phyloP scores from a whole-genome alignment of 2,888 invertebrate genomes.

The Agrotis exclamationis region DNA sequence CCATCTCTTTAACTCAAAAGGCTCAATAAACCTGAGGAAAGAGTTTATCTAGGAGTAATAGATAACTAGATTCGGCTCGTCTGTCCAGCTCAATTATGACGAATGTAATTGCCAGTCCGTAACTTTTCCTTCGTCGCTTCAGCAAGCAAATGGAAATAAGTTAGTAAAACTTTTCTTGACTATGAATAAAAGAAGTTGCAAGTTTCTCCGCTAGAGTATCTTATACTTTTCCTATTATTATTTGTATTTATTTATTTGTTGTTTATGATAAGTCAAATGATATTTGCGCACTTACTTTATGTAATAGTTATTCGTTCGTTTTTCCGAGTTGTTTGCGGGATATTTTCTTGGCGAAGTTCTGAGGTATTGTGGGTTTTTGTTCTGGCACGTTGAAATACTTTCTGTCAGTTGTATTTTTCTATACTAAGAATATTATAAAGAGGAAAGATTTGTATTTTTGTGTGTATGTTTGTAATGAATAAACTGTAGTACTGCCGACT shows the following conservation, averaged over 20 bases:
- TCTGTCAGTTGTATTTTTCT: too few species aligned
- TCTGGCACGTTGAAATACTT: background rate
- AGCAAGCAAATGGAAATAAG: conserved; percentile 74
- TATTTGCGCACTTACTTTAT: conserved; percentile 52
- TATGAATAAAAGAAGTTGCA: conserved; percentile 71
- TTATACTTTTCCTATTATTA: conserved; percentile 58
- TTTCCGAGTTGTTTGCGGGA: conserved; percentile 21
- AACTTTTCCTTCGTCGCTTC: conserved; percentile 68
- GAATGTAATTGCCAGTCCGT: conserved; percentile 68
- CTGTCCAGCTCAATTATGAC: conserved; percentile 60
- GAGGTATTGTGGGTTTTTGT: background rate
- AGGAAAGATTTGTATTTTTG: too few species aligned
- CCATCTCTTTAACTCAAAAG: background rate
- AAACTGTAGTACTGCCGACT: too few species aligned
- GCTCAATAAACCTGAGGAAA: background rate
- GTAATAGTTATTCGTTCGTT: conserved; percentile 37
- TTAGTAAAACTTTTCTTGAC: conserved; percentile 72
- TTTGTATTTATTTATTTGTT: conserved; percentile 67
- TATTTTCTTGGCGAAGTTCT: background rate
- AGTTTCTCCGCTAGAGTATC: conserved; percentile 54
- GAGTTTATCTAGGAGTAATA: background rate
- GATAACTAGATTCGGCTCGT: conserved; percentile 35
- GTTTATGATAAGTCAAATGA: conserved; percentile 60
- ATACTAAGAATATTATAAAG: too few species aligned
- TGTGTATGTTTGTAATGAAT: too few species aligned